phyloP scores from a whole-genome alignment of 2,113 vertebrate species.

The Rhagologus leucostigma region DNA sequence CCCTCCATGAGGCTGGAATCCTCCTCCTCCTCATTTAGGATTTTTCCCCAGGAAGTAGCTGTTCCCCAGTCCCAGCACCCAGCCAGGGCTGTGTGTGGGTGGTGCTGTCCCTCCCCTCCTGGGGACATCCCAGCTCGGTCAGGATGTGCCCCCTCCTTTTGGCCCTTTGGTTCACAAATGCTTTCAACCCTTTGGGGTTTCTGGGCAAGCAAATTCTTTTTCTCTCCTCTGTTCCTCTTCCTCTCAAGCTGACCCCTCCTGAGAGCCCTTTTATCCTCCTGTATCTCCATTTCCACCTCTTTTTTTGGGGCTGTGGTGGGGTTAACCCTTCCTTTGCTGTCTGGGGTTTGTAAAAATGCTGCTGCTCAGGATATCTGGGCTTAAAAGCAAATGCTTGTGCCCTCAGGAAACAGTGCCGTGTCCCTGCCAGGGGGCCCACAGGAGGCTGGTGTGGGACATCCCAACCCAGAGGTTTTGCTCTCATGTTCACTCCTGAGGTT shows the following conservation, averaged over 20 bases:
- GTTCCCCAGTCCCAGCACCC: not conserved
- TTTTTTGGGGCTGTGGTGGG: not conserved
- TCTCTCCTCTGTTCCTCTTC: not conserved
- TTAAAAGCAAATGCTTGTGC: not conserved
- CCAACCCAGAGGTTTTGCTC: not conserved
- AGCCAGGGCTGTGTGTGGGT: not conserved
- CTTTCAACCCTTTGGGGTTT: not conserved
- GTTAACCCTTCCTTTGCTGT: not conserved
- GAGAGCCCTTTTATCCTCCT: conserved; percentile 20
- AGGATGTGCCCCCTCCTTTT: not conserved
- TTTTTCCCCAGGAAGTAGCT: not conserved
- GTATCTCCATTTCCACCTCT: not conserved
- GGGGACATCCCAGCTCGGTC: not conserved
- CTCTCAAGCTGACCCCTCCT: not conserved
- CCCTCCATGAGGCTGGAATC: too few relatives aligned
- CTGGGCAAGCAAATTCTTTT: conserved; percentile 13
- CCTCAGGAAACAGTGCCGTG: fast-evolving
- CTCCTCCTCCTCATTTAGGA: not conserved
- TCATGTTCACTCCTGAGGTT: fast-evolving
- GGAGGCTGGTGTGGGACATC: not conserved
- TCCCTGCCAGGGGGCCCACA: not conserved
- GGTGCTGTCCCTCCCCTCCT: not conserved
- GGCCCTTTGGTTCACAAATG: not conserved
- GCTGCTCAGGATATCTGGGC: not conserved
- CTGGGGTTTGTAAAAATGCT: not conserved